phyloP scores from a whole-genome alignment of 2,888 invertebrate genomes.

The Gortyna flavago region DNA sequence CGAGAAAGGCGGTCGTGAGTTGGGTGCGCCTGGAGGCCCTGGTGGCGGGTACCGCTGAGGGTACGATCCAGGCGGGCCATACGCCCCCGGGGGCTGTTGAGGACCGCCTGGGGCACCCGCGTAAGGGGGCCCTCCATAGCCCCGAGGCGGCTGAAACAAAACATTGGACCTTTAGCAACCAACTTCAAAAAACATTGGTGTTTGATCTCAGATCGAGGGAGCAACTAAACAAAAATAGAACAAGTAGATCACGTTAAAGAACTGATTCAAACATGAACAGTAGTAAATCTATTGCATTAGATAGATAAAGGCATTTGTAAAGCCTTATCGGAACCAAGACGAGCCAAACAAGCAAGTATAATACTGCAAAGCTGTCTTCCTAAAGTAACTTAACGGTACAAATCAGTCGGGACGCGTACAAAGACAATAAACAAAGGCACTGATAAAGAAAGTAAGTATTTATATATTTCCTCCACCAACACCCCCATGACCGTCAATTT shows the following conservation, averaged over 20 bases:
- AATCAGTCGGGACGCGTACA: constrained; percentile 19
- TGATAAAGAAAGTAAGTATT: constrained; percentile 22
- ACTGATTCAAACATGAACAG: no score
- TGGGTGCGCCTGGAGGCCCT: constrained; percentile 85
- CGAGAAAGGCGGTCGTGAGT: constrained; percentile 87
- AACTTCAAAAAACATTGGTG: constrained; percentile 4
- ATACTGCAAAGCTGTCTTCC: background rate
- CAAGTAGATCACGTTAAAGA: background rate
- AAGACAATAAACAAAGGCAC: constrained; percentile 25
- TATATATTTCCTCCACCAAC: constrained; percentile 3
- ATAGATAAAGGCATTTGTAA: background rate
- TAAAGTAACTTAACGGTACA: constrained; percentile 15
- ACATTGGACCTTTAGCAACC: constrained; percentile 2
- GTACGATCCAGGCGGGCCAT: constrained; percentile 91
- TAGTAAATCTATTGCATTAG: background rate
- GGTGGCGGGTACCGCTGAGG: constrained; percentile 89
- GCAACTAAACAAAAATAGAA: background rate
- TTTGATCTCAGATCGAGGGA: background rate
- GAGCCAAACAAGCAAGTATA: background rate
- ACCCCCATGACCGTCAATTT: constrained; percentile 48
- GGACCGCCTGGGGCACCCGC: constrained; percentile 86
- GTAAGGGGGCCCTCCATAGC: constrained; percentile 88
- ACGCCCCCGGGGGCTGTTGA: constrained; percentile 86
- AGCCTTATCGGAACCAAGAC: background rate
- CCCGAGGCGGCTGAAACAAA: constrained; percentile 84